Evolutionary conservation across 2,797 vertebrate species (phyloP).

Genomic region (Peromyscus attwateri): DNA sequence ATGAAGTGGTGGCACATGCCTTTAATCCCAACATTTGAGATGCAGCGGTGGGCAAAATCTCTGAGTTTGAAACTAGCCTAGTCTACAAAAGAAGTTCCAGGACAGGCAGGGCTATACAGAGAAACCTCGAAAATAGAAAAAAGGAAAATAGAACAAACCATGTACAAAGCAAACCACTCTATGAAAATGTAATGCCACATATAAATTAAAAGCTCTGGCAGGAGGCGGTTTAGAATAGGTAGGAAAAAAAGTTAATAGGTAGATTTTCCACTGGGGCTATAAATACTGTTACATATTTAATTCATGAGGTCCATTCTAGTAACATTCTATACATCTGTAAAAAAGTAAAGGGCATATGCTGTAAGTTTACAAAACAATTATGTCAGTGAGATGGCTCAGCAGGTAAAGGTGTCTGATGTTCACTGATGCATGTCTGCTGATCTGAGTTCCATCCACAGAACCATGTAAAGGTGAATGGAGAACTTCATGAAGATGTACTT

Average conservation of each 20-base stretch:
- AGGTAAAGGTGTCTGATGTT: not conserved
- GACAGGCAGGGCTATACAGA: not conserved
- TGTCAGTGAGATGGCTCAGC: not conserved
- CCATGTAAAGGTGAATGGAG: not conserved
- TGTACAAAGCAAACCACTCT: not conserved
- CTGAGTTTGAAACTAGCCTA: not conserved
- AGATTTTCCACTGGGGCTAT: not conserved
- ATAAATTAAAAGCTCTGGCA: constrained; percentile 21
- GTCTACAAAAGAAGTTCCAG: not conserved
- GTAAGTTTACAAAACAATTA: not conserved
- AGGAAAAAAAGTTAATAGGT: not conserved
- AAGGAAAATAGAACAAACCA: not conserved
- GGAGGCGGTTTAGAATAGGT: not conserved
- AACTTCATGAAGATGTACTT: not conserved
- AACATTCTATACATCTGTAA: constrained; percentile 25
- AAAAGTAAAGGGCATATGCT: not conserved
- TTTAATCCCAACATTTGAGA: not conserved
- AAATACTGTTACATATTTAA: constrained; percentile 36
- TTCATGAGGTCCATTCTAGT: constrained; percentile 28
- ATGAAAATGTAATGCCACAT: not conserved
- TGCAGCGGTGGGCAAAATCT: not conserved
- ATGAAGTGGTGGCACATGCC: not conserved
- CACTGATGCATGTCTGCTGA: not conserved
- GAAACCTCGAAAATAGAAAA: not conserved
- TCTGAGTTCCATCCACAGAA: not conserved